Base-by-base conservation (phyloP, 2,888 invertebrate genomes). In the Tiliacea aurago region DNA sequence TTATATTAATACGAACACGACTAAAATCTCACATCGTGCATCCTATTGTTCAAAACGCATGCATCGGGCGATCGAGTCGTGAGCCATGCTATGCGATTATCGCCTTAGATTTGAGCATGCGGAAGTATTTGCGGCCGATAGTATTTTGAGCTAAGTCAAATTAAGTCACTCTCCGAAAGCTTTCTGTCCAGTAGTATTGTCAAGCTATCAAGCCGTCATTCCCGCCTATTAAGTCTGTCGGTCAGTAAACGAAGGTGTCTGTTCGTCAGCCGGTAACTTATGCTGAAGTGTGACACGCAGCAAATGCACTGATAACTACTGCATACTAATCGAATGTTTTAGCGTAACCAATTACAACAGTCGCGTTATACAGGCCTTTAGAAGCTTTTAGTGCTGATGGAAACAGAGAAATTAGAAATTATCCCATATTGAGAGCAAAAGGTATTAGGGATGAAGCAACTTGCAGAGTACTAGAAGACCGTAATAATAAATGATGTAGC, bases 281-380 rank as follows among this genome's bases (percentile, higher is more conserved):
- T 85, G 68, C 85, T 71, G 76, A 72, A 51, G 68, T 23, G 62
- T 56, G 85, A 76, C 84, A 78, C 68, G 55, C 68, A 78, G 85
- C 85, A 74, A 84, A 85, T 83, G 83, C 73, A 84, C 72, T 63
- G 85, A 85, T 84, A 83, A 64, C 72, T 69, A 18, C n/a, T 64
- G 84, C 59, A 83, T 76, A 70, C 62, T 85, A 68, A 83, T 43
- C n/a, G 61, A 69, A 62, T 53, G 62, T 58, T 64, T 55, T 70
- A 64, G 56, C 53, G 59, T 49, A 53, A 51, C 18, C 47, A 59
- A 67, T 70, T 65, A 64, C 59, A 67, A 63, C 63, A 66, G 23
- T 13, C 20, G 18, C 56, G 7, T 9, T 23, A 43, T 10, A n/a
- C 20, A 51, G 33, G 15, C 18, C 18, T n/a, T 59, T 51, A 43